These are phyloP conservation scores for Zaprionus kolodkinae DNA, from an alignment of 1,140 invertebrate genomes.

Conservation along the genomic window DNA sequence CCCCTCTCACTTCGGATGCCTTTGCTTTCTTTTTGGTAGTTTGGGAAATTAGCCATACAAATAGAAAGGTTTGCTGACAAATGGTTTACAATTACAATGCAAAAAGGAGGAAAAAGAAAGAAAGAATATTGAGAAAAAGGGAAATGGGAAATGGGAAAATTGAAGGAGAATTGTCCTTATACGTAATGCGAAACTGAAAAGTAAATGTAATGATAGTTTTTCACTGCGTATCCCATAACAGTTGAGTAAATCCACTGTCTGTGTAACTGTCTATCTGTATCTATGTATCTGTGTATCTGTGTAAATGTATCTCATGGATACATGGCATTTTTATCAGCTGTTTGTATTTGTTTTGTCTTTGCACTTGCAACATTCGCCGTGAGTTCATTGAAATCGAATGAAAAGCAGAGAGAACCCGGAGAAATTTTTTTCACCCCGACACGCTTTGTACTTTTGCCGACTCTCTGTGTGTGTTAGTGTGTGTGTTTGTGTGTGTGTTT, in stretches of 20 bases:
- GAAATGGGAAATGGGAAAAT: slow-evolving; percentile 34
- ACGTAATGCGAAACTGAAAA: slow-evolving; percentile 40
- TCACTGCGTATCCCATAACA: slow-evolving; percentile 9
- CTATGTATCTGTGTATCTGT: slow-evolving; percentile 47
- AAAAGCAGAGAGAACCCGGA: slow-evolving; percentile 49
- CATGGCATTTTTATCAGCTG: slow-evolving; percentile 74
- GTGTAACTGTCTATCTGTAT: slow-evolving; percentile 34
- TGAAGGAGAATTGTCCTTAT: slow-evolving; percentile 57
- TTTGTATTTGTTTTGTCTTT: slow-evolving; percentile 66
- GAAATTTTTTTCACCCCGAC: slow-evolving; percentile 69
- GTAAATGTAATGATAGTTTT: slow-evolving; percentile 53
- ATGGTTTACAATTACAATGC: slow-evolving; percentile 77
- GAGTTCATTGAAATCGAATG: slow-evolving; percentile 78
- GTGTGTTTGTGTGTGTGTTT: slow-evolving; percentile 19
- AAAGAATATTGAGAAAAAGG: slow-evolving; percentile 24
- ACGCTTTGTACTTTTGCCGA: slow-evolving; percentile 76
- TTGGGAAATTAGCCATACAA: slow-evolving; percentile 62
- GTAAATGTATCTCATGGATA: slow-evolving; percentile 53
- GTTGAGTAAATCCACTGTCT: slow-evolving; percentile 29
- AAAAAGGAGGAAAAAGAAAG: slow-evolving; percentile 58
- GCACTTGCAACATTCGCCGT: slow-evolving; percentile 69
- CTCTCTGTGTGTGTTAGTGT: not conserved
- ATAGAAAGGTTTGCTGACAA: slow-evolving; percentile 71
- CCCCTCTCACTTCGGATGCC: no score
- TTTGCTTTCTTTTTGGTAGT: not conserved